Evolutionary conservation across 1,140 invertebrate genomes (phyloP).

Genomic region (Diploscapter pachys): DNA sequence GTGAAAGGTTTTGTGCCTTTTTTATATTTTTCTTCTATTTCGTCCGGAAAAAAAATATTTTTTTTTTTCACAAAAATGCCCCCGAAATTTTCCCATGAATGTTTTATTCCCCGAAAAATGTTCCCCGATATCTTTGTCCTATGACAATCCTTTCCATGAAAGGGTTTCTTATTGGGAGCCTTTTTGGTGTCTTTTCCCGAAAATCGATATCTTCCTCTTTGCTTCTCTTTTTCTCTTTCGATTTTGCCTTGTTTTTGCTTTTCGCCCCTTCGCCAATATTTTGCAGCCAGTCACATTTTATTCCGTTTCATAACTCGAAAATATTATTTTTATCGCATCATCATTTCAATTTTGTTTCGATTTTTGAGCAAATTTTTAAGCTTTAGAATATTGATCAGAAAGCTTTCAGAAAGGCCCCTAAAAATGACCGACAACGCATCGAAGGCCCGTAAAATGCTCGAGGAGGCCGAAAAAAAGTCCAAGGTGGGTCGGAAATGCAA

Average conservation of each 20-base stretch:
- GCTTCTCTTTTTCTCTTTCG: too few relatives aligned
- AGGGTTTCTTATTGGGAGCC: too few relatives aligned
- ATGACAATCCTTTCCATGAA: too few relatives aligned
- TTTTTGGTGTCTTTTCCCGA: too few relatives aligned
- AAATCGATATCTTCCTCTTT: too few relatives aligned
- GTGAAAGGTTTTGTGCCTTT: too few relatives aligned
- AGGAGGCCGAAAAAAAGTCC: conserved; percentile 50
- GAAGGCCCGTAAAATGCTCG: conserved; percentile 47
- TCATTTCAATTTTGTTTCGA: not conserved
- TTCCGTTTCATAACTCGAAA: not conserved
- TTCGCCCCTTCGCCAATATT: not conserved
- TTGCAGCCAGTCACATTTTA: not conserved
- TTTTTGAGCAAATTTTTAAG: not conserved
- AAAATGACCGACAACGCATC: conserved; percentile 56
- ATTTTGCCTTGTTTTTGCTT: conserved; percentile 1
- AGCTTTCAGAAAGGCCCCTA: not conserved
- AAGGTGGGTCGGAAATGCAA: conserved; percentile 48
- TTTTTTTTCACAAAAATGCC: too few relatives aligned
- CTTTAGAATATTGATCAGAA: not conserved
- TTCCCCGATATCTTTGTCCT: too few relatives aligned
- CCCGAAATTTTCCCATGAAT: too few relatives aligned
- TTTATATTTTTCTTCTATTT: too few relatives aligned
- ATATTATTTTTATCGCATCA: not conserved
- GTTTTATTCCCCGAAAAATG: too few relatives aligned
- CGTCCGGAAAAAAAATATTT: too few relatives aligned